Evolutionary conservation across 2,113 vertebrate species (phyloP).

Genomic region (Tenebrosternarchus preto): DNA sequence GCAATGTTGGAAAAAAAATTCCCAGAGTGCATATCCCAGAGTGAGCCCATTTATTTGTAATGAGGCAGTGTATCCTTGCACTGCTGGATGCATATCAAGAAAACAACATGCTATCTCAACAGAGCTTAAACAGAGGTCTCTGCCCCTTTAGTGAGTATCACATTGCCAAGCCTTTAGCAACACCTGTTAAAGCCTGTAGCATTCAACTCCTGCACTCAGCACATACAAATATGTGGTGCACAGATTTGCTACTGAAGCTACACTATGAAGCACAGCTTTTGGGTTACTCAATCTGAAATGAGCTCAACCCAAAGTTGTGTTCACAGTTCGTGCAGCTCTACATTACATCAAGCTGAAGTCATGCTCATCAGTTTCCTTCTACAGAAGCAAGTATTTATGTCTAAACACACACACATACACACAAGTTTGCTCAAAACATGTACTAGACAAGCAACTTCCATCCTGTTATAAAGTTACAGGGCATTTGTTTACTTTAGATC

Average conservation of each 20-base stretch:
- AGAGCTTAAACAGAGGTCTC: constrained; percentile 39
- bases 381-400: neutral
- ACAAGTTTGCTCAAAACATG: too few species aligned
- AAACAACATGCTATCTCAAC: constrained; percentile 34
- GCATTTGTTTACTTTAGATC: constrained; percentile 17
- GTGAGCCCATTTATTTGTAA: constrained; percentile 1
- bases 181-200: constrained; percentile 48
- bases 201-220: constrained; percentile 26
- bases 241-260: constrained; percentile 1
- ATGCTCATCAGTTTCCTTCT: neutral
- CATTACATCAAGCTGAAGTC: neutral
- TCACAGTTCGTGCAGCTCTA: neutral
- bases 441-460: neutral
- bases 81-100: constrained; percentile 38
- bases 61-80: constrained; percentile 3
- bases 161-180: constrained; percentile 35
- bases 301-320: neutral
- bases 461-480: neutral
- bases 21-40: neutral
- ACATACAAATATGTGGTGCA: neutral
- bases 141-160: constrained; percentile 17
- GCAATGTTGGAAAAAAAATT: neutral
- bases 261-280: neutral
- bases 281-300: neutral
- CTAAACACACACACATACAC: too few species aligned